phyloP scores from a whole-genome alignment of 2,888 invertebrate species.

The Apamea sordens region DNA sequence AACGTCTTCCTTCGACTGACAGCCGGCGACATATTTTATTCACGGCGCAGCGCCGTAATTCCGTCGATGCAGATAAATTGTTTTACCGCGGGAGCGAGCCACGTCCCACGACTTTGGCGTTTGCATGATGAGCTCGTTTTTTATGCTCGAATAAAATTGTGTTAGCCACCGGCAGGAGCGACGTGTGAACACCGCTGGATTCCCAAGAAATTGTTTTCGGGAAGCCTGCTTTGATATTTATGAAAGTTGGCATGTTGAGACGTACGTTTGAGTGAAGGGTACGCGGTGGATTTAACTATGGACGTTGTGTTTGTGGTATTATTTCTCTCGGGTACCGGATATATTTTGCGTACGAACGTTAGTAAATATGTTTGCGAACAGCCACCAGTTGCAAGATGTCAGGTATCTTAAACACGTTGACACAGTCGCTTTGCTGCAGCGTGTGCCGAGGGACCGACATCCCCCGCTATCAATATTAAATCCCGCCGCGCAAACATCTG shows the following conservation, averaged over 20 bases:
- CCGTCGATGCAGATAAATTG: slow-evolving; percentile 91
- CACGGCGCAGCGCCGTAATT: slow-evolving; percentile 88
- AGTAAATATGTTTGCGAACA: slow-evolving; percentile 54
- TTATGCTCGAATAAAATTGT: slow-evolving; percentile 90
- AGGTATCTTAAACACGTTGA: slow-evolving; percentile 68
- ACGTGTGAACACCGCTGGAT: slow-evolving; percentile 85
- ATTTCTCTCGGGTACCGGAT: slow-evolving; percentile 68
- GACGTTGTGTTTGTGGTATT: slow-evolving; percentile 66
- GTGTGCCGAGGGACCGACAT: slow-evolving; percentile 58
- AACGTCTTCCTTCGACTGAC: slow-evolving; percentile 86
- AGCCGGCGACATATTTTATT: slow-evolving; percentile 90
- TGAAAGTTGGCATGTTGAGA: slow-evolving; percentile 85
- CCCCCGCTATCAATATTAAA: slow-evolving; percentile 84
- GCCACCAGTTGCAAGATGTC: slow-evolving; percentile 70
- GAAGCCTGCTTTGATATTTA: slow-evolving; percentile 88
- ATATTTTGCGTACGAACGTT: slow-evolving; percentile 32
- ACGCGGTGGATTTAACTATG: slow-evolving; percentile 76
- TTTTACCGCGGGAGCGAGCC: slow-evolving; percentile 88
- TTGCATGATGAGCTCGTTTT: slow-evolving; percentile 90
- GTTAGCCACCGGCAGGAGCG: slow-evolving; percentile 84
- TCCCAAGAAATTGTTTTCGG: slow-evolving; percentile 87
- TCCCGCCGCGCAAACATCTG: slow-evolving; percentile 75
- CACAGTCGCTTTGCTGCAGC: slow-evolving; percentile 63
- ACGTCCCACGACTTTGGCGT: slow-evolving; percentile 89
- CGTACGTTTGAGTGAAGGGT: slow-evolving; percentile 85